Conservation (phyloP, 2,888 invertebrate genomes). For the Amaurobius ferox region DNA sequence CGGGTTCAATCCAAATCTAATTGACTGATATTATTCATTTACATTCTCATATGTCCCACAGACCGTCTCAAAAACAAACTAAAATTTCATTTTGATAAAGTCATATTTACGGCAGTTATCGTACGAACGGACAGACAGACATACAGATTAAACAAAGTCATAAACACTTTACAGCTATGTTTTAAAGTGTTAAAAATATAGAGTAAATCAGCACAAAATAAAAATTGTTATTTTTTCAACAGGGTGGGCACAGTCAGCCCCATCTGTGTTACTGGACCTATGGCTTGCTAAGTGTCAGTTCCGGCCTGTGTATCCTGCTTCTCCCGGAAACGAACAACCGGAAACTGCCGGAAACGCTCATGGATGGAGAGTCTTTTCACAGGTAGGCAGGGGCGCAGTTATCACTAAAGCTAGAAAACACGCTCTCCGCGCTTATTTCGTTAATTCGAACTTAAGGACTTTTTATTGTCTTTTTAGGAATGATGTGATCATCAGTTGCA, state of each 20-base stretch:
- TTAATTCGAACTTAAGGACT: not conserved
- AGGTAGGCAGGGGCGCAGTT: not conserved
- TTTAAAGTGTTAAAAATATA: too few species aligned
- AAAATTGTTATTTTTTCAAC: not conserved
- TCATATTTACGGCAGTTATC: too few species aligned
- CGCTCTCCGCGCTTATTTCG: not conserved
- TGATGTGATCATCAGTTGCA: constrained; percentile 10
- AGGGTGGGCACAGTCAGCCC: not conserved
- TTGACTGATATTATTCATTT: too few species aligned
- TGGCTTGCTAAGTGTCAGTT: not conserved
- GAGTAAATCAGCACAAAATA: too few species aligned
- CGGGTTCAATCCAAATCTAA: too few species aligned
- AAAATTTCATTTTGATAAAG: too few species aligned
- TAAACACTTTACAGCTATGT: too few species aligned
- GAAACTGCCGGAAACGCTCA: not conserved
- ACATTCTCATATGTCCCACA: too few species aligned
- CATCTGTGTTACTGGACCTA: not conserved
- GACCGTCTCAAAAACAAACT: too few species aligned
- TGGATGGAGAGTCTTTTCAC: constrained; percentile 5
- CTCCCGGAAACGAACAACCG: not conserved
- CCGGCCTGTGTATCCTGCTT: not conserved
- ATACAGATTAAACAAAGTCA: too few species aligned
- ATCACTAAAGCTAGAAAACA: not conserved
- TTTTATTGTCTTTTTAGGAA: not conserved
- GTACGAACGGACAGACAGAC: too few species aligned